Conservation (phyloP, 2,888 invertebrate species). For the Ectobius pallidus region DNA sequence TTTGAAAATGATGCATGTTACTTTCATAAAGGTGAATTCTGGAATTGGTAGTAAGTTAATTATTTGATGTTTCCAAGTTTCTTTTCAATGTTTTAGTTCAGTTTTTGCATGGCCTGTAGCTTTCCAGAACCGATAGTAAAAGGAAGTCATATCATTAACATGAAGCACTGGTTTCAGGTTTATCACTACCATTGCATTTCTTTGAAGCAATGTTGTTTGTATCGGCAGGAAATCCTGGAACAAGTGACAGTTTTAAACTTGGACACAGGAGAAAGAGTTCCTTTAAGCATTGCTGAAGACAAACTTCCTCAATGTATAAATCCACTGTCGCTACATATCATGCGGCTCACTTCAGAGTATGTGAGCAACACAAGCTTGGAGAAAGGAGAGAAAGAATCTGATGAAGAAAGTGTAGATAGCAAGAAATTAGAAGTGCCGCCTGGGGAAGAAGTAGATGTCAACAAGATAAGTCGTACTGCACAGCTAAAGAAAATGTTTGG, state of each 20-base stretch:
- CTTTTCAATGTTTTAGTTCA: too few relatives aligned
- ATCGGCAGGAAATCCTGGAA: slow-evolving; percentile 87
- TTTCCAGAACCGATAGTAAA: too few relatives aligned
- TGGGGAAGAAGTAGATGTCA: slow-evolving; percentile 58
- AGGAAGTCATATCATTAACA: too few relatives aligned
- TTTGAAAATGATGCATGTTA: too few relatives aligned
- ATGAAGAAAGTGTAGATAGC: slow-evolving; percentile 75
- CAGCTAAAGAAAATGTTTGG: slow-evolving; percentile 80
- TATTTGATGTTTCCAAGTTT: too few relatives aligned
- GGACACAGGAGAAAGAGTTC: slow-evolving; percentile 84
- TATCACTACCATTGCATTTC: too few relatives aligned
- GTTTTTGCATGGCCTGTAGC: too few relatives aligned
- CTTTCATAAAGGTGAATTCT: too few relatives aligned
- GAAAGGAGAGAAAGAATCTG: slow-evolving; percentile 71
- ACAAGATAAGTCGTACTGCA: slow-evolving; percentile 59
- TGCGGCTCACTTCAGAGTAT: slow-evolving; percentile 90
- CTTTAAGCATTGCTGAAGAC: slow-evolving; percentile 94
- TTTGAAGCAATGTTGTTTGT: too few relatives aligned
- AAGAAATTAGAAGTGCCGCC: slow-evolving; percentile 63
- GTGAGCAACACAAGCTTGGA: slow-evolving; percentile 70
- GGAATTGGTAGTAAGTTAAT: too few relatives aligned
- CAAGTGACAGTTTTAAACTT: slow-evolving; percentile 71
- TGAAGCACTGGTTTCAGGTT: too few relatives aligned
- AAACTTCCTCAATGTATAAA: slow-evolving; percentile 91
- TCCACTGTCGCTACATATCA: slow-evolving; percentile 92